Percentiles rank a stretch among this genome's conserved stretches.
phyloP scores from a whole-genome alignment of 1,140 invertebrate species.

The Eulimnadia texana region DNA sequence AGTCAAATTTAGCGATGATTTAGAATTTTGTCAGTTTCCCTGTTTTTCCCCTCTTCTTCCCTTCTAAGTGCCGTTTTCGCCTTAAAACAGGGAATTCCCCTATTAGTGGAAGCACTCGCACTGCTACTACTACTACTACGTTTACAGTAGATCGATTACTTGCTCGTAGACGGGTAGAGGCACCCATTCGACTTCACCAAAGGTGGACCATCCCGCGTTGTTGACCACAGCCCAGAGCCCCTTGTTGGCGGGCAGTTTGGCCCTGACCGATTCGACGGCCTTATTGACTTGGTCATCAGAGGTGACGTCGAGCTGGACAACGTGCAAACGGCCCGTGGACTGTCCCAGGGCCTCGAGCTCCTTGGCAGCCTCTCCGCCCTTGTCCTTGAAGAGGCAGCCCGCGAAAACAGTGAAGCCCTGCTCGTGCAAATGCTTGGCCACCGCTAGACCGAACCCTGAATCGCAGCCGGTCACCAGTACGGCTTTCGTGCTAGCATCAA shows the following conservation, averaged over 20 bases:
- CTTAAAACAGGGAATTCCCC: too few relatives aligned
- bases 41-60: too few relatives aligned
- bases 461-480: conserved; percentile 74
- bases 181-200: conserved; percentile 79
- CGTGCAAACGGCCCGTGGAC: conserved; percentile 53
- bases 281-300: conserved; percentile 56
- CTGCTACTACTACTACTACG: neutral
- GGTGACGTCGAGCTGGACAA: conserved; percentile 55
- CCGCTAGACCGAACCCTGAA: conserved; percentile 53
- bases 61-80: too few relatives aligned
- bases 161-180: conserved; percentile 53
- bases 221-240: conserved; percentile 31
- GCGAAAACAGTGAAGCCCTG: conserved; percentile 66
- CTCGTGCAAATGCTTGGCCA: conserved; percentile 58
- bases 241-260: conserved; percentile 52
- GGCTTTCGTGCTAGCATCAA: conserved; percentile 57
- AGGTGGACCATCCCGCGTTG: conserved; percentile 52
- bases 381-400: conserved; percentile 46
- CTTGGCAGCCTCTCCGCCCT: conserved; percentile 42
- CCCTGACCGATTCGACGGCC: conserved; percentile 53
- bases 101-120: too few relatives aligned
- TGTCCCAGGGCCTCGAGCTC: conserved; percentile 47
- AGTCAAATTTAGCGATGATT: too few relatives aligned
- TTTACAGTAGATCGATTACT: conserved; percentile 38
- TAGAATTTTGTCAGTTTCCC: too few relatives aligned